Evolutionary conservation across 1,140 invertebrate genomes (phyloP).

Genomic region (Micrasema longulum): DNA sequence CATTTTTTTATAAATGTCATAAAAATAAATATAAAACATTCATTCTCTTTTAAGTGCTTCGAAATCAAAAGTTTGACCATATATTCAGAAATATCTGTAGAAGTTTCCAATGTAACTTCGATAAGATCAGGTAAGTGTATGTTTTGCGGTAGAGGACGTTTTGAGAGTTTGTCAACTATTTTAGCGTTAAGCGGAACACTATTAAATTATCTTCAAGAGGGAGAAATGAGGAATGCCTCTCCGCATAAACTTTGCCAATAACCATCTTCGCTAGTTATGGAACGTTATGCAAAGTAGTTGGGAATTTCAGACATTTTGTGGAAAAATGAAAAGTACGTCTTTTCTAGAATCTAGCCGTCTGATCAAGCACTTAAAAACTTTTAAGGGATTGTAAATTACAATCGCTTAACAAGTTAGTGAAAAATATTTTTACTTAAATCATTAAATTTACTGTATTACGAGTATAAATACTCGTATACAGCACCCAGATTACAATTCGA

Average conservation of each 20-base stretch:
- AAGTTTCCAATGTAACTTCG: neutral
- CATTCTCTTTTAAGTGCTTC: neutral
- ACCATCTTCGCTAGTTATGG: conserved; percentile 22
- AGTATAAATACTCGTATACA: no score
- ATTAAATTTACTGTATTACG: no score
- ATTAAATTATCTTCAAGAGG: conserved; percentile 25
- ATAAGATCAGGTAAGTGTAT: neutral
- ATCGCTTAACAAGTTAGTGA: no score
- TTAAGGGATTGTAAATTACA: no score
- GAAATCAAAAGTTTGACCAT: neutral
- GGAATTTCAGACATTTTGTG: no score
- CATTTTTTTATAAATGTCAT: neutral
- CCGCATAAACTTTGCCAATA: conserved; percentile 26
- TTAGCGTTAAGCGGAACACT: conserved; percentile 16
- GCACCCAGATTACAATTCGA: no score
- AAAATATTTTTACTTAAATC: no score
- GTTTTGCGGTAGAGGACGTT: conserved; percentile 3
- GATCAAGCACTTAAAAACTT: no score
- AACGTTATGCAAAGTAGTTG: no score
- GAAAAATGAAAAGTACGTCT: no score
- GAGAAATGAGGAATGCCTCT: conserved; percentile 10
- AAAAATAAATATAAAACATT: neutral
- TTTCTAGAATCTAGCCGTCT: no score
- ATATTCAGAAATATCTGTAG: neutral
- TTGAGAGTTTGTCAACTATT: conserved; percentile 33